These are phyloP conservation scores for Ophthalmotilapia sp. DNA, from an alignment of 2,113 vertebrate genomes.

Conservation along the genomic window DNA sequence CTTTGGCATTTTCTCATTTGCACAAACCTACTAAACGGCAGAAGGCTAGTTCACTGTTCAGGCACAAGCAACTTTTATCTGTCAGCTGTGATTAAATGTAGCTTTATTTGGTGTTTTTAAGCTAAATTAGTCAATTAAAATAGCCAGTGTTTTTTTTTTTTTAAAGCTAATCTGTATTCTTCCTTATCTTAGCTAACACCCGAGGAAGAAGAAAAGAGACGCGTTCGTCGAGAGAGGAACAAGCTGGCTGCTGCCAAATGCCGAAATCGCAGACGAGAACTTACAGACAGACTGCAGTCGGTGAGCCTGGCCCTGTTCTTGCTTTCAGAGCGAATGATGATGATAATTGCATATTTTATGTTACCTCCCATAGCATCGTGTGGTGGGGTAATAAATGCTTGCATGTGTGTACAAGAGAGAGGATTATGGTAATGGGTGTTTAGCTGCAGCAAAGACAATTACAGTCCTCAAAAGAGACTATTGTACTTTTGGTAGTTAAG, in stretches of 20 bases:
- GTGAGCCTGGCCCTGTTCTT: constrained; percentile 69
- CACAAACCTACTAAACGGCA: neutral
- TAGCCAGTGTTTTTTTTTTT: neutral
- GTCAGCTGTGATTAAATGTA: neutral
- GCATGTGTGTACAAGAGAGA: neutral
- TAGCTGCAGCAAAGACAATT: neutral
- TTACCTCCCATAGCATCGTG: neutral
- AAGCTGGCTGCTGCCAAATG: constrained; percentile 94
- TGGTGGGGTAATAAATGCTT: constrained; percentile 8
- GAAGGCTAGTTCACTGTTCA: neutral
- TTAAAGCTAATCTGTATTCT: neutral
- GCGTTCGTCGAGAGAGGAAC: constrained; percentile 87
- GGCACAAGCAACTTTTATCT: neutral
- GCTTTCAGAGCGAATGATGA: constrained; percentile 13
- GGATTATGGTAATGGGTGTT: constrained; percentile 11
- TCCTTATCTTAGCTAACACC: constrained; percentile 77
- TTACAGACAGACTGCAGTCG: constrained; percentile 91
- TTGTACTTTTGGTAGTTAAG: neutral
- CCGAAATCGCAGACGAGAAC: constrained; percentile 87
- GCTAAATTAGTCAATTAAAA: neutral
- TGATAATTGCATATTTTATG: neutral
- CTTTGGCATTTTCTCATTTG: neutral
- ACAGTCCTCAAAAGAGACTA: neutral
- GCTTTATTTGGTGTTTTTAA: neutral
- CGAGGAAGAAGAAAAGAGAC: constrained; percentile 91